Evolutionary conservation across 2,797 vertebrate genomes (phyloP).

Genomic region (Sebastes hubbsi): DNA sequence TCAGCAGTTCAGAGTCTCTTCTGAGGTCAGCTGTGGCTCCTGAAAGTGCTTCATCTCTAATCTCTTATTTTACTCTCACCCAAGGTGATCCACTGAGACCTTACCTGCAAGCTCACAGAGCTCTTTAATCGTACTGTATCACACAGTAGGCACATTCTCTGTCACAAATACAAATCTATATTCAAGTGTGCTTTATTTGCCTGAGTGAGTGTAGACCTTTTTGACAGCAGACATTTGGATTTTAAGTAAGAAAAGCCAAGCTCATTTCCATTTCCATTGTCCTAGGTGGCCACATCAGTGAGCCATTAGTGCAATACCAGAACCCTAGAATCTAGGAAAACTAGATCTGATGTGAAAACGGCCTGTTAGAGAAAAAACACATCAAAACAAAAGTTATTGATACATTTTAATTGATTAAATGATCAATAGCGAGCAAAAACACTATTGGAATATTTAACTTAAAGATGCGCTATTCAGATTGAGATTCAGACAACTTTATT

Average conservation of each 20-base stretch:
- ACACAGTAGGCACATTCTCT: no score
- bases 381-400: no score
- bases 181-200: not conserved
- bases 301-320: not conserved
- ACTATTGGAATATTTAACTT: no score
- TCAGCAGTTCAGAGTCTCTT: not conserved
- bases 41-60: conserved; percentile 43
- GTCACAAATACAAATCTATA: no score
- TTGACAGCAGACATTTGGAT: not conserved
- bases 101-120: not conserved
- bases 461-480: no score
- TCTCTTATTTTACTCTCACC: not conserved
- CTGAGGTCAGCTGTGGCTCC: conserved; percentile 10
- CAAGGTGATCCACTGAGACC: not conserved
- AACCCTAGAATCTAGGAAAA: fast-evolving
- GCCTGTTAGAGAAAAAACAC: not conserved
- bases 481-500: no score
- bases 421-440: no score
- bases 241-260: not conserved
- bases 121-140: not conserved
- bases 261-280: not conserved
- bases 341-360: not conserved
- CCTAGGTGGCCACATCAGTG: fast-evolving
- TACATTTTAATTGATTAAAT: not conserved
- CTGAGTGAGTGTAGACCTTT: not conserved